Evolutionary conservation across 1,140 invertebrate species (phyloP).

Genomic region (Cherax quadricarinatus): DNA sequence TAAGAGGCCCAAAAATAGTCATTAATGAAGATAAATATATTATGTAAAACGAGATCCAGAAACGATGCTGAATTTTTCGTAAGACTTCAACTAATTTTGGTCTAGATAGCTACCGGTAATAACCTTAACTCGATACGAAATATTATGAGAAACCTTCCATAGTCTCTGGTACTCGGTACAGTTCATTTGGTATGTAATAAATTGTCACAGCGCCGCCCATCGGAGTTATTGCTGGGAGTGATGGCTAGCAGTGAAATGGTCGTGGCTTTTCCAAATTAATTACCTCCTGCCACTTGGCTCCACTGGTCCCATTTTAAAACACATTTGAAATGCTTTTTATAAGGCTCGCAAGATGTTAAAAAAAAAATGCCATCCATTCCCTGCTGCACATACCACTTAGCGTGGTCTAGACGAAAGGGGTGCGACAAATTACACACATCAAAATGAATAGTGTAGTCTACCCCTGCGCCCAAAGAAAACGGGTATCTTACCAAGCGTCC

Average conservation of each 20-base stretch:
- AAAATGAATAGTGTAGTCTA: background rate
- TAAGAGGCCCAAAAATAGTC: too few relatives aligned
- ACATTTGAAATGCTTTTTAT: background rate
- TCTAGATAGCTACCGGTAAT: background rate
- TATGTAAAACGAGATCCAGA: background rate
- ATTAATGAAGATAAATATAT: background rate
- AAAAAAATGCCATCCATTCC: background rate
- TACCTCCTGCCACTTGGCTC: background rate
- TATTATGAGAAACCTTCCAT: background rate
- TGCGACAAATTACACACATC: background rate
- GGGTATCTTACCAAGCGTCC: slow-evolving; percentile 2
- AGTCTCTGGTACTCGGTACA: slow-evolving; percentile 51
- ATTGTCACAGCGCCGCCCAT: slow-evolving; percentile 37
- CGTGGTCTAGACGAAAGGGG: background rate
- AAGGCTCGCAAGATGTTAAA: background rate
- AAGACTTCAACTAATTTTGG: background rate
- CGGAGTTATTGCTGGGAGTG: slow-evolving; percentile 30
- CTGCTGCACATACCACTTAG: background rate
- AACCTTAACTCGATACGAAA: slow-evolving; percentile 4
- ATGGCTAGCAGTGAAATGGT: slow-evolving; percentile 1
- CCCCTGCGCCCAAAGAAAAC: slow-evolving; percentile 27
- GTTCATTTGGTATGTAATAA: slow-evolving; percentile 62
- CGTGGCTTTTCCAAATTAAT: background rate
- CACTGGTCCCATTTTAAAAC: background rate
- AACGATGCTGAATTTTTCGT: background rate